phyloP scores from a whole-genome alignment of 2,113 vertebrate species.

The Notechis scutatus region DNA sequence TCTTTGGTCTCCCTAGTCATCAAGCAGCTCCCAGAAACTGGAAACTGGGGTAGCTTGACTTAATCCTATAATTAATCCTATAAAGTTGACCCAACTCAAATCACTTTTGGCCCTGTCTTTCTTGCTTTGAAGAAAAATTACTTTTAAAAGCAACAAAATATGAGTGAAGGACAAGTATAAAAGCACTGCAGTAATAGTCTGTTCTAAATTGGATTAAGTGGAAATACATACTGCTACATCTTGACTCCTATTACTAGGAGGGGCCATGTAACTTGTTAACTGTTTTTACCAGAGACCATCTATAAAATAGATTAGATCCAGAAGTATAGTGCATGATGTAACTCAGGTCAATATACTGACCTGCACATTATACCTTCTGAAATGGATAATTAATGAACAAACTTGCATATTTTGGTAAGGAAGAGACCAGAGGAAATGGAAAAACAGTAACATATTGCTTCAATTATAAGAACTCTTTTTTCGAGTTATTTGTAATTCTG shows the following conservation, averaged over 20 bases:
- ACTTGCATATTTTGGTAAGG: not conserved
- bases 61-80: not conserved
- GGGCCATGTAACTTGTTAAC: not conserved
- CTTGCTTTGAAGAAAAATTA: not conserved
- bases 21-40: not conserved
- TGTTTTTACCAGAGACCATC: not conserved
- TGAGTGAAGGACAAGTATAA: not conserved
- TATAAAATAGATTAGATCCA: not conserved
- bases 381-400: not conserved
- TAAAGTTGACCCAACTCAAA: not conserved
- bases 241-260: not conserved
- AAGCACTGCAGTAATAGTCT: not conserved
- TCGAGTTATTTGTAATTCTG: not conserved
- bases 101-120: not conserved
- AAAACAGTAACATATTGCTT: not conserved
- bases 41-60: not conserved
- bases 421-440: not conserved
- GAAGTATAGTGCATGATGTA: not conserved
- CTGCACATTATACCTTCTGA: not conserved
- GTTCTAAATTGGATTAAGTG: not conserved
- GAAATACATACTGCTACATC: not conserved
- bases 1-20: not conserved
- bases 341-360: not conserved
- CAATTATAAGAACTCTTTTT: not conserved
- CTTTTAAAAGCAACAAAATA: not conserved